Conservation (phyloP, 2,888 invertebrate genomes). For the Pyrrhosoma nymphula region DNA sequence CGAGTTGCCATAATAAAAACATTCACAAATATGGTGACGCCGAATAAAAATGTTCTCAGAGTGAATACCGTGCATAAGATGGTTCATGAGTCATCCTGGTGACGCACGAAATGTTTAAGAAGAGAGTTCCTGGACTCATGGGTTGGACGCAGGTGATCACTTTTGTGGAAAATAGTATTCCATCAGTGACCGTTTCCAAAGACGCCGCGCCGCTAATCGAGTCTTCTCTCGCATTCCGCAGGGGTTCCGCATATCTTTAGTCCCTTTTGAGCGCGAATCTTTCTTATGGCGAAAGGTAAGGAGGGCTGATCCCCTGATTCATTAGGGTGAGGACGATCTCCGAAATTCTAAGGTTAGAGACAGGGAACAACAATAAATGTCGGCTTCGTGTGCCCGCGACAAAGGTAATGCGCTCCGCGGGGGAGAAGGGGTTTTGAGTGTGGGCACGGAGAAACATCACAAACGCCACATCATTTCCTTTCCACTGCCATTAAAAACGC, state of each 20-base stretch:
- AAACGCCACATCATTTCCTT: neutral
- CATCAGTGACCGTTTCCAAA: neutral
- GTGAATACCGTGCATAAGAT: no score
- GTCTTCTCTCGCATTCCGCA: neutral
- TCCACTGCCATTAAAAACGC: conserved; percentile 15
- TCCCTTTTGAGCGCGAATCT: no score
- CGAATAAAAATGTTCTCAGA: no score
- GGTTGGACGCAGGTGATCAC: no score
- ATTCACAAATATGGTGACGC: no score
- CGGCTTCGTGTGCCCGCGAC: neutral
- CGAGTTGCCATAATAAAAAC: no score
- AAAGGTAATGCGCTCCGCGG: conserved; percentile 18
- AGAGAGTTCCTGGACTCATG: no score
- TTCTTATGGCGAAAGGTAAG: no score
- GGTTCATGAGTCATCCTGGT: no score
- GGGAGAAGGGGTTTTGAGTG: neutral
- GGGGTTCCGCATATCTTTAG: no score
- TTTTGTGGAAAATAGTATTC: no score
- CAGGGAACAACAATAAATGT: neutral
- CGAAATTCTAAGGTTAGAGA: neutral
- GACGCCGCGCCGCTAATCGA: neutral
- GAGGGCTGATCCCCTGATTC: neutral
- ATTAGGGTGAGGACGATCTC: neutral
- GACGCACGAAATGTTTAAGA: no score
- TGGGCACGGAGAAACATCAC: neutral